Evolutionary conservation across 92 coral and sea anemone genomes (phyloP).

Genomic region (Phenganax stokvisi): DNA sequence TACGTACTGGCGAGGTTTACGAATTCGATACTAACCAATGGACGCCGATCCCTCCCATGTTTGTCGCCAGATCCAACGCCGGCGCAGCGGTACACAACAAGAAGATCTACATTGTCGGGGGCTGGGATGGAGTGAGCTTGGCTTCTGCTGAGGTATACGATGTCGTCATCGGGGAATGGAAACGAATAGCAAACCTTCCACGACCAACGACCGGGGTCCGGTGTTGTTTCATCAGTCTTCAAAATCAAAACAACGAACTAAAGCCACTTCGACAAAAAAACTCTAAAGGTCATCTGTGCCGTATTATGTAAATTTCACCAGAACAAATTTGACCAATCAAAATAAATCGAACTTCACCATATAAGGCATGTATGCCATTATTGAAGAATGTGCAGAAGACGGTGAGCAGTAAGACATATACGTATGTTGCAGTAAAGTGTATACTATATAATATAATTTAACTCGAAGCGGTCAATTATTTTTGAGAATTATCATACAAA

Average conservation of each 20-base stretch:
- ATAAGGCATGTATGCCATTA: background rate
- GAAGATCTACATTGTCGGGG: conserved; percentile 94
- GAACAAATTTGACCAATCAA: background rate
- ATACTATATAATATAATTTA: conserved; percentile 1
- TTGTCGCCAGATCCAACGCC: conserved; percentile 90
- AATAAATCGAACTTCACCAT: background rate
- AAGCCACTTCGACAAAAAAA: conserved; percentile 73
- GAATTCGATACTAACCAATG: conserved; percentile 79
- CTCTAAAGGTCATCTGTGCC: conserved; percentile 80
- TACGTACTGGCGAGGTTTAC: conserved; percentile 88
- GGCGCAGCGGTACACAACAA: conserved; percentile 97
- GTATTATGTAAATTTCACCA: conserved; percentile 21
- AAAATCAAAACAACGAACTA: conserved; percentile 73
- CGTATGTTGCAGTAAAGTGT: background rate
- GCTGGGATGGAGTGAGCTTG: conserved; percentile 98
- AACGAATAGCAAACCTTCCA: conserved; percentile 85
- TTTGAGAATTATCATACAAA: no score
- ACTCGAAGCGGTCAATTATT: background rate
- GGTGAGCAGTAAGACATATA: background rate
- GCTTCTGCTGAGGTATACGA: conserved; percentile 92
- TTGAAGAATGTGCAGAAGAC: background rate
- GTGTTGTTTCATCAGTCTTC: conserved; percentile 89
- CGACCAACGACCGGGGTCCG: conserved; percentile 98
- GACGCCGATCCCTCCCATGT: conserved; percentile 86
- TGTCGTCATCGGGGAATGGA: conserved; percentile 82